phyloP scores from a whole-genome alignment of 2,888 invertebrate genomes.

The Acrobasis suavella region DNA sequence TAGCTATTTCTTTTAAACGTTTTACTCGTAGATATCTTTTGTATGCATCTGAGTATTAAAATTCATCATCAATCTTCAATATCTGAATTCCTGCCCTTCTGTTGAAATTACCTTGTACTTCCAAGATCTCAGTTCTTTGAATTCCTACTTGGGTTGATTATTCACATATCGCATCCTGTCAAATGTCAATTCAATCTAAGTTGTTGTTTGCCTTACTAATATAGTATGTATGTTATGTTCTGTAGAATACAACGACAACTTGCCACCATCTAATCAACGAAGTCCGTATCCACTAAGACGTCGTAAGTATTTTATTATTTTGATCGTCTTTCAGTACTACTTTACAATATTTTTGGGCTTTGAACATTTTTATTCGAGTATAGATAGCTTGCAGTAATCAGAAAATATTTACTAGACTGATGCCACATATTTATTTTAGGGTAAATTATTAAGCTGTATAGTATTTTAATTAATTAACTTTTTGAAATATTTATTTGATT shows the following conservation, averaged over 20 bases:
- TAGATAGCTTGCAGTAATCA: slow-evolving; percentile 10
- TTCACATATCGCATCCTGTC: no score
- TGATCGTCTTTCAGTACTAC: slow-evolving; percentile 6
- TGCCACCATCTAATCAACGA: slow-evolving; percentile 91
- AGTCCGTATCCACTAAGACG: slow-evolving; percentile 92
- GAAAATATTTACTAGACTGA: slow-evolving; percentile 2
- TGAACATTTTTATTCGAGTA: slow-evolving; percentile 3
- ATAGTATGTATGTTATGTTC: slow-evolving; percentile 44
- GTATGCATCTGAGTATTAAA: no score
- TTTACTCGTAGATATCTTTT: no score
- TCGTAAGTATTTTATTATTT: slow-evolving; percentile 84
- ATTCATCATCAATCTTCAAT: no score
- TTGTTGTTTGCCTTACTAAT: slow-evolving; percentile 30
- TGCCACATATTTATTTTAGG: slow-evolving; percentile 12
- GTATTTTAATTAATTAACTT: slow-evolving; percentile 3
- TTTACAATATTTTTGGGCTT: slow-evolving; percentile 5
- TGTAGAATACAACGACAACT: slow-evolving; percentile 92
- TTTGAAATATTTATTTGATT: slow-evolving; percentile 9
- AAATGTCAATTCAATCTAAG: neutral
- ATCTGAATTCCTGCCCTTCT: no score
- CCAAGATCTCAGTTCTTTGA: no score
- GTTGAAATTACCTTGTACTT: no score
- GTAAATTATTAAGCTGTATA: slow-evolving; percentile 8
- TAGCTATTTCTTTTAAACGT: no score
- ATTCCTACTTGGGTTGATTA: no score